A percentile compares a stretch with the other conserved stretches of the same genome.
These are phyloP conservation scores for Myocastor coypus DNA, from an alignment of 2,113 vertebrate genomes.

Conservation along the genomic window DNA sequence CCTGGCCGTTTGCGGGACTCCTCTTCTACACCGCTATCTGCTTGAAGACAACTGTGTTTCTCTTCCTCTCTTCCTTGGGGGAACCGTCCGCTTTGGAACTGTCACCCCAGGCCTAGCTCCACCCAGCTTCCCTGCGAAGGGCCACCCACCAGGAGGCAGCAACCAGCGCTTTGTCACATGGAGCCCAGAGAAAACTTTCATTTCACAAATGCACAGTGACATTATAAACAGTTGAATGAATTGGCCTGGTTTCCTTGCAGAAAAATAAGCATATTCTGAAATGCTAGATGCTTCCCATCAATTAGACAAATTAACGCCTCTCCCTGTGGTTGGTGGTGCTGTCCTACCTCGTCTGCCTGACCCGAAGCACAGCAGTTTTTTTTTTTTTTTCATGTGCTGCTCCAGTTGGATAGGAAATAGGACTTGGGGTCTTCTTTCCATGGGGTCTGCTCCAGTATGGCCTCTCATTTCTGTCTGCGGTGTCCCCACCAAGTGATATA, in stretches of 20 bases:
- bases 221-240: constrained; percentile 41
- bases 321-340: constrained; percentile 16
- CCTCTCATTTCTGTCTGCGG: not conserved
- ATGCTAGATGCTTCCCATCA: constrained; percentile 21
- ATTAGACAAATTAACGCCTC: constrained; percentile 40
- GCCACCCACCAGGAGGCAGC: not conserved
- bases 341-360: constrained; percentile 44
- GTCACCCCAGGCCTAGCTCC: not conserved
- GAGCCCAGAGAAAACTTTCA: constrained; percentile 47
- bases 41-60: not conserved
- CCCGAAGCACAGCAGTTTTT: constrained; percentile 48
- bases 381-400: constrained; percentile 40
- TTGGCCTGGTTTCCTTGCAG: constrained; percentile 57
- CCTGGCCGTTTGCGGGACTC: not conserved
- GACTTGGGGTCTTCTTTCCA: not conserved
- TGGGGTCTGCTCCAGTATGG: constrained; percentile 39
- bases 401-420: constrained; percentile 60
- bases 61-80: not conserved
- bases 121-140: not conserved
- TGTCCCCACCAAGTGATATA: not conserved
- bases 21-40: not conserved
- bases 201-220: constrained; percentile 33
- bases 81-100: not conserved
- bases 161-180: not conserved
- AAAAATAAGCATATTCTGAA: constrained; percentile 58